phyloP scores from a whole-genome alignment of 2,888 invertebrate species.

The Dicyrtomina minuta region DNA sequence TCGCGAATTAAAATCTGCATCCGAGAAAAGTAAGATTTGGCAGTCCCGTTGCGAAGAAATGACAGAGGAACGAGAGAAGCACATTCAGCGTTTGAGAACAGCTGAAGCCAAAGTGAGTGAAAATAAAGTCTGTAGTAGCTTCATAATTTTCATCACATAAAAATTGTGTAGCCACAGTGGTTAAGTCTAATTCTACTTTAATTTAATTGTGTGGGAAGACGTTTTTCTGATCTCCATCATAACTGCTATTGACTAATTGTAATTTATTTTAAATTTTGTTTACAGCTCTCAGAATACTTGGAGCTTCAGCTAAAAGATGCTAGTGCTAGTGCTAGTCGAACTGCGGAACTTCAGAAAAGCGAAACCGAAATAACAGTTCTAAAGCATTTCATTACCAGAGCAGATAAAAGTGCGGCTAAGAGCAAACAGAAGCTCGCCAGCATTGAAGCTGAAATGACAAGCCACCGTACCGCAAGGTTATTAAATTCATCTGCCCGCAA shows the following conservation, averaged over 20 bases:
- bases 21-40: background rate
- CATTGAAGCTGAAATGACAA: background rate
- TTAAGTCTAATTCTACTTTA: background rate
- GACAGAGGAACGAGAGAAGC: background rate
- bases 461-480: background rate
- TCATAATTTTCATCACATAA: background rate
- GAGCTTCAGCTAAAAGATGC: background rate
- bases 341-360: background rate
- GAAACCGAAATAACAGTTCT: background rate
- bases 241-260: no score
- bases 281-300: slow-evolving; percentile 4
- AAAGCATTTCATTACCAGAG: background rate
- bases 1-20: background rate
- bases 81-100: slow-evolving; percentile 3
- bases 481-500: no score
- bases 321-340: background rate
- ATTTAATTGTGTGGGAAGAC: no score
- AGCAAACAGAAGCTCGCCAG: slow-evolving; percentile 1
- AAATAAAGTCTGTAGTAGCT: background rate
- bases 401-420: background rate
- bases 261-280: no score
- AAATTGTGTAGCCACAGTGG: no score
- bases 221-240: no score
- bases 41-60: background rate
- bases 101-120: background rate